phyloP scores from a whole-genome alignment of 2,888 invertebrate species.

The Gastrophysa polygoni region DNA sequence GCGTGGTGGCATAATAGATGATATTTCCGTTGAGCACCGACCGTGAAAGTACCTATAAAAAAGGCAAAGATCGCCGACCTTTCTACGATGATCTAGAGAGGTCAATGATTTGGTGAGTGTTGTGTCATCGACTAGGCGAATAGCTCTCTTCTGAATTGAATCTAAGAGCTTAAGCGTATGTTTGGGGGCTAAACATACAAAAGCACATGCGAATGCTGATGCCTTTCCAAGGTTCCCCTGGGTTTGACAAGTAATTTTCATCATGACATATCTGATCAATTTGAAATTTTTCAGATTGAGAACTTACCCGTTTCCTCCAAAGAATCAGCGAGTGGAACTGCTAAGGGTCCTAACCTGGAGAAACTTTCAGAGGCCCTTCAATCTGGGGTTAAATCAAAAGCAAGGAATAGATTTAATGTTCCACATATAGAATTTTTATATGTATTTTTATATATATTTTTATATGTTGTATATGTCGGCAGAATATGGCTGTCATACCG shows the following conservation, averaged over 20 bases:
- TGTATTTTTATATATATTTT: neutral
- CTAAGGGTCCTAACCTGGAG: neutral
- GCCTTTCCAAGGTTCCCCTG: neutral
- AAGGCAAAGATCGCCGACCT: too few relatives aligned
- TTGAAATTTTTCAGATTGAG: neutral
- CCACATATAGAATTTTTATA: slow-evolving; percentile 4
- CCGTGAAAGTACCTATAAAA: too few relatives aligned
- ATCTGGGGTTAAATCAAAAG: neutral
- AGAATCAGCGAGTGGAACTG: neutral
- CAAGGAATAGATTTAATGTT: neutral
- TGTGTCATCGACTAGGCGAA: too few relatives aligned
- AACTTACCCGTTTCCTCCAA: neutral
- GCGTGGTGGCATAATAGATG: too few relatives aligned
- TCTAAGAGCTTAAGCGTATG: too few relatives aligned
- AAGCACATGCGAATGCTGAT: neutral
- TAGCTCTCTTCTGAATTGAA: too few relatives aligned
- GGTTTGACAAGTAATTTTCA: too few relatives aligned
- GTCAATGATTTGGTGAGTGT: too few relatives aligned
- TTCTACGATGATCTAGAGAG: too few relatives aligned
- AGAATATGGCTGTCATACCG: slow-evolving; percentile 16
- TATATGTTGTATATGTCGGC: slow-evolving; percentile 16
- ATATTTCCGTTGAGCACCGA: too few relatives aligned
- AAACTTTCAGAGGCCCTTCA: neutral
- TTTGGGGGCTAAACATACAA: slow-evolving; percentile 5
- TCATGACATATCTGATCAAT: neutral